phyloP scores from a whole-genome alignment of 2,888 invertebrate species.

The Drosophila austrosaltans region DNA sequence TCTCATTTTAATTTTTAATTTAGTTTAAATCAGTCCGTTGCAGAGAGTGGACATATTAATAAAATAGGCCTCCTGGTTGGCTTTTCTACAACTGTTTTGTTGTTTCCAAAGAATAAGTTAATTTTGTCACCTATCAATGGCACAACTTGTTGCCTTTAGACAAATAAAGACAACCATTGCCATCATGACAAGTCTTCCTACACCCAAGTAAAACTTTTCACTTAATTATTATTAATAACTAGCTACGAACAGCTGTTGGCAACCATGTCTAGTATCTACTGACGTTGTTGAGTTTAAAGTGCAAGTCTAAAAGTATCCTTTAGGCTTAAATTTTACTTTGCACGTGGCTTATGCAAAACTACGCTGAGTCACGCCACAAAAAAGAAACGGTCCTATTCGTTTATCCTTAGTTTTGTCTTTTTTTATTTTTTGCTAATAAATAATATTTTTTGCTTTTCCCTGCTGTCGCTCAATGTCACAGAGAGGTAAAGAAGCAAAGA shows the following conservation, averaged over 20 bases:
- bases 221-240: constrained; percentile 66
- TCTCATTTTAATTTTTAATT: too few species aligned
- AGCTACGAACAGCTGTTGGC: constrained; percentile 71
- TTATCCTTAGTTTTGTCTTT: background rate
- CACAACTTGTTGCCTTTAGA: constrained; percentile 61
- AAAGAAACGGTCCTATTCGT: constrained; percentile 8
- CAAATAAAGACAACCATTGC: constrained; percentile 29
- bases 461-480: constrained; percentile 27
- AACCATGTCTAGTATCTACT: constrained; percentile 59
- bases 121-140: constrained; percentile 54
- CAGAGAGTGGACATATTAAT: too few species aligned
- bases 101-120: constrained; percentile 8
- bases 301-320: constrained; percentile 38
- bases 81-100: too few species aligned
- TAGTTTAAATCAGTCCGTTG: too few species aligned
- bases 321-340: constrained; percentile 45
- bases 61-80: too few species aligned
- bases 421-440: constrained; percentile 27
- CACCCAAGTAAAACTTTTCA: constrained; percentile 62
- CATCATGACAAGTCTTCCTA: constrained; percentile 10
- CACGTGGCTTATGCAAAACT: constrained; percentile 70
- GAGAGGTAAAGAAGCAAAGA: background rate
- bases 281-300: constrained; percentile 67
- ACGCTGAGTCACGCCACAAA: constrained; percentile 68
- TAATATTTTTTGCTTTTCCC: constrained; percentile 36